These are phyloP conservation scores for Agelastica alni DNA, from an alignment of 2,888 invertebrate species.

Conservation along the genomic window DNA sequence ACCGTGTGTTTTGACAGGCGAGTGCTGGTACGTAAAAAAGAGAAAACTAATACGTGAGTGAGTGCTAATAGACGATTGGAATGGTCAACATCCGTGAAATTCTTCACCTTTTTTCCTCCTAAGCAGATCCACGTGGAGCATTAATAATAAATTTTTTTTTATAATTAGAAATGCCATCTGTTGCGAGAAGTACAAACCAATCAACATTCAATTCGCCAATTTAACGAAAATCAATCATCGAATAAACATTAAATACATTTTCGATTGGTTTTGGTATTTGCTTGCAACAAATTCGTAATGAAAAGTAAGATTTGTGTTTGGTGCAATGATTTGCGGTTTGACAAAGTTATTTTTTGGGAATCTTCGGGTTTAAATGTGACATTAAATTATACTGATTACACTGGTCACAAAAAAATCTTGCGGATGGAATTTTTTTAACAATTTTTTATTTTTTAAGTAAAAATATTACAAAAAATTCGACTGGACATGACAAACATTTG, in stretches of 20 bases:
- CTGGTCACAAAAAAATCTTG: too few species aligned
- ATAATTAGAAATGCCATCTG: constrained; percentile 52
- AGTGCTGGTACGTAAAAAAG: constrained; percentile 31
- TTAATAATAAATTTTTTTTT: constrained; percentile 55
- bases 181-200: constrained; percentile 43
- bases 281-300: background rate
- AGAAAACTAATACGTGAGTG: constrained; percentile 56
- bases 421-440: too few species aligned
- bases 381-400: too few species aligned
- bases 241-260: constrained; percentile 20
- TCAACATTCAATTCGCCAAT: too few species aligned
- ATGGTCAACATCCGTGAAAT: constrained; percentile 56
- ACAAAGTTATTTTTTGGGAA: too few species aligned
- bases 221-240: too few species aligned
- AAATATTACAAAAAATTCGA: too few species aligned
- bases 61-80: constrained; percentile 53
- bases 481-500: too few species aligned
- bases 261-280: background rate
- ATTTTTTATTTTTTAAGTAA: too few species aligned
- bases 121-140: constrained; percentile 56
- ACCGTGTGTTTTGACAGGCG: background rate
- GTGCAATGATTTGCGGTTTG: too few species aligned
- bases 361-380: too few species aligned
- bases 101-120: constrained; percentile 70
- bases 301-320: too few species aligned